Base-by-base conservation (phyloP, 1,140 invertebrate species). In the Solen grandis region DNA sequence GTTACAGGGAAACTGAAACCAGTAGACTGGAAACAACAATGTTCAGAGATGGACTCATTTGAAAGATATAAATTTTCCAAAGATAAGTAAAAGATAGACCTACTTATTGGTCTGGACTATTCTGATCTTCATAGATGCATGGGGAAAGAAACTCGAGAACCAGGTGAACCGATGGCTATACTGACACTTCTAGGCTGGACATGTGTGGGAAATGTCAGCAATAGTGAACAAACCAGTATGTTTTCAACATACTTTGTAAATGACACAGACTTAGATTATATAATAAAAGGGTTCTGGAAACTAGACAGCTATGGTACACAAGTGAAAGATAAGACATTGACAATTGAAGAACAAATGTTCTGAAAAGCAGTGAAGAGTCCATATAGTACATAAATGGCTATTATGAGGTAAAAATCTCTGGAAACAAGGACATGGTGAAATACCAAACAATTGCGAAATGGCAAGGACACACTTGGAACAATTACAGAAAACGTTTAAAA, bases 381-480 rank as follows among this genome's bases (percentile, higher is more conserved):
- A 46, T 46, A 19, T 10, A 46, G 19, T 46, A 19, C 19, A 10
- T 19, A 46, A 19, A 46, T 46, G 41, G 41, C 19, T 19, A 46
- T 19, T 81, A 85, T 78, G 55, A 81, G 73, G 73, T 83, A 16
- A 16, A 10, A 1, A 59, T 85, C 5, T 81, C 76, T 85, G 84
- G 81, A 79, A 80, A 62, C 41, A 74, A 8, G 33, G 62, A 16
- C 2, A 25, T n/a, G n/a, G n/a, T 29, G 33, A 79, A 25, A 55
- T 84, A 60, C 46, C 63, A 31, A 35, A 77, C 25, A 85, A 82
- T 73, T 83, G 74, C 46, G 33, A 80, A 14, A 75, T 76, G 65
- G 84, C 81, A 35, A 19, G 55, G 0, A 36, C 35, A 16, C 35
- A 77, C 50, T 38, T 82, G 1, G 60, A 81, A 31, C 66, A 36